Percentiles rank a stretch among this genome's conserved stretches.
phyloP scores from a whole-genome alignment of 2,888 invertebrate species.

The Ophion slaviceki region DNA sequence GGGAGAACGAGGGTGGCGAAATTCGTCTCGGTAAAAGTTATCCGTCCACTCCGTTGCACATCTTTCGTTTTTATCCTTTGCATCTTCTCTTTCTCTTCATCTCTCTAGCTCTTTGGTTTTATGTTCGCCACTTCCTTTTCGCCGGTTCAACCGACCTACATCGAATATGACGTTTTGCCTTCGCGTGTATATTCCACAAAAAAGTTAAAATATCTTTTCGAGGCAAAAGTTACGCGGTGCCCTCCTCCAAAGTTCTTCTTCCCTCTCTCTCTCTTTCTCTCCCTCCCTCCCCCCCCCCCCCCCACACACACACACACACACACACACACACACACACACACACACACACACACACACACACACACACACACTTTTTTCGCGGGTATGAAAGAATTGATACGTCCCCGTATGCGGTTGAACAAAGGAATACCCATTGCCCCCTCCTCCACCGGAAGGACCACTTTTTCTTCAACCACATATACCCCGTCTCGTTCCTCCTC shows the following conservation, averaged over 20 bases:
- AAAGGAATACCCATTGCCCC: constrained; percentile 47
- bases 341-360: too few relatives aligned
- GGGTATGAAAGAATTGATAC: constrained; percentile 60
- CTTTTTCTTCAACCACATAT: constrained; percentile 41
- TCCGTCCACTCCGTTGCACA: constrained; percentile 52
- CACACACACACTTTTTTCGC: neutral
- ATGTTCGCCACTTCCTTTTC: constrained; percentile 31
- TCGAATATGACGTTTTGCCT: constrained; percentile 56
- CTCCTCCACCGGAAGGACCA: constrained; percentile 8
- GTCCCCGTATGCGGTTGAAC: constrained; percentile 57
- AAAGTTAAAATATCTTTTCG: constrained; percentile 58
- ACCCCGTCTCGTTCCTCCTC: constrained; percentile 6
- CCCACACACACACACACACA: too few relatives aligned
- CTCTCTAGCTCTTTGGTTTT: constrained; percentile 32
- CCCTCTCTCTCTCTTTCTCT: neutral
- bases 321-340: too few relatives aligned
- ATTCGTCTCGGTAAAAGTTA: constrained; percentile 59
- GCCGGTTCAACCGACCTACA: constrained; percentile 55
- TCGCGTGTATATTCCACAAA: constrained; percentile 33
- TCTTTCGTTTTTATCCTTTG: constrained; percentile 45
- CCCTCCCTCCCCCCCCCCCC: too few relatives aligned
- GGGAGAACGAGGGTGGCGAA: constrained; percentile 1
- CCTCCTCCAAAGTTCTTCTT: constrained; percentile 21
- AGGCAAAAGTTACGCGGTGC: constrained; percentile 58
- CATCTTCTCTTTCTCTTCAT: constrained; percentile 36